Conservation (phyloP, 2,113 vertebrate genomes). For the Proterorhinus semilunaris region DNA sequence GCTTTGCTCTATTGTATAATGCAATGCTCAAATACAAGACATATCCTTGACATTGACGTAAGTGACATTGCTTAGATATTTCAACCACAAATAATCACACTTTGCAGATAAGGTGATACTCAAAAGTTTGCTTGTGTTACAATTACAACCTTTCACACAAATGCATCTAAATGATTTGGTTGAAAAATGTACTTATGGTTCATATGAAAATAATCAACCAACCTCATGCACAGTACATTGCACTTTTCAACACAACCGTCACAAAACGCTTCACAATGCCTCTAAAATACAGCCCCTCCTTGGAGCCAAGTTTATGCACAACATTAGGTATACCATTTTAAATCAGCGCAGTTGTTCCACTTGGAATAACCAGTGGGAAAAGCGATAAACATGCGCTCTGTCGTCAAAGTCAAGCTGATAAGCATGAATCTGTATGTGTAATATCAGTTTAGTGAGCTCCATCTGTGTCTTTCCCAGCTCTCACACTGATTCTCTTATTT, state of each 20-base stretch:
- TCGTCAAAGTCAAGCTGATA: slow-evolving; percentile 63
- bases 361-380: slow-evolving; percentile 25
- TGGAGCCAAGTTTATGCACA: too few relatives aligned
- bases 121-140: background rate
- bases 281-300: too few relatives aligned
- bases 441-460: slow-evolving; percentile 15
- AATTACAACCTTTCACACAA: background rate
- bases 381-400: slow-evolving; percentile 49
- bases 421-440: slow-evolving; percentile 49
- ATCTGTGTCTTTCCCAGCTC: slow-evolving; percentile 18
- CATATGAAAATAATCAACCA: too few relatives aligned
- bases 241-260: too few relatives aligned
- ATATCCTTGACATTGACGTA: background rate
- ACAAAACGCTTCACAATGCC: too few relatives aligned
- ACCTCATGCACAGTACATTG: too few relatives aligned
- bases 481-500: background rate
- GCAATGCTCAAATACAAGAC: background rate
- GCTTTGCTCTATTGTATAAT: background rate
- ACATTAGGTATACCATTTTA: background rate
- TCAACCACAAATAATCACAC: background rate
- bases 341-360: slow-evolving; percentile 18
- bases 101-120: background rate
- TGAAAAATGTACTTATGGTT: too few relatives aligned
- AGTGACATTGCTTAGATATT: background rate
- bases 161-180: background rate